phyloP scores from a whole-genome alignment of 2,113 vertebrate species.

The Coptodon bakossiorum region DNA sequence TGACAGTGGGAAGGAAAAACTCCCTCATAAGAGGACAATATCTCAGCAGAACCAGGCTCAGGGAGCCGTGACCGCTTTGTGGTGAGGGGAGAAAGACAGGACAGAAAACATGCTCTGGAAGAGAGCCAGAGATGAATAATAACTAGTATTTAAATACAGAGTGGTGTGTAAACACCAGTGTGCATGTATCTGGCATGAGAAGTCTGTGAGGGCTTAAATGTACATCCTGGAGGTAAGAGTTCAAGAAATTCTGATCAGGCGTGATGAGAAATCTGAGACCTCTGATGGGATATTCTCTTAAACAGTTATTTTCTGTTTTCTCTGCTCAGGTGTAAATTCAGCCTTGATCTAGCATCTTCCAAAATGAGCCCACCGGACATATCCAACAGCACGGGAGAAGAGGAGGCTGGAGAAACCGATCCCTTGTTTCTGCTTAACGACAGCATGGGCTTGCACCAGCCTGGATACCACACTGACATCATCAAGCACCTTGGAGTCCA shows the following conservation, averaged over 20 bases:
- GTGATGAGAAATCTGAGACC: background rate
- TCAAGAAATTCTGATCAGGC: background rate
- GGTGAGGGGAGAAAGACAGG: background rate
- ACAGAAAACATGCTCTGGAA: background rate
- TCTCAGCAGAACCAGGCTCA: background rate
- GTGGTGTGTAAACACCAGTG: background rate
- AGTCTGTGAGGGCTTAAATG: background rate
- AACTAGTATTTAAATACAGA: background rate
- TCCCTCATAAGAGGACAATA: background rate
- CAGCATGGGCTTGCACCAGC: slow-evolving; percentile 58
- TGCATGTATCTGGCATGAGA: background rate
- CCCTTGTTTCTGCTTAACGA: slow-evolving; percentile 51
- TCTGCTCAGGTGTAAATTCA: slow-evolving; percentile 19
- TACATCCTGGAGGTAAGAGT: background rate
- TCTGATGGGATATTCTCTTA: background rate
- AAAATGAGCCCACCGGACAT: slow-evolving; percentile 74
- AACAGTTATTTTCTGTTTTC: background rate
- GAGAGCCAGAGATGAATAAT: background rate
- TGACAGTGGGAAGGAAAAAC: background rate
- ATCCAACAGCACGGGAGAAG: slow-evolving; percentile 74
- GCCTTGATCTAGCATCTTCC: background rate
- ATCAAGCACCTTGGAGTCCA: slow-evolving; percentile 85
- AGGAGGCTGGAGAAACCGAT: slow-evolving; percentile 17
- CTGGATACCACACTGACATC: slow-evolving; percentile 77
- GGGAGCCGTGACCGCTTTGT: background rate